Base-by-base conservation (phyloP, 2,888 invertebrate species). In the Anagyrus pseudococci region DNA sequence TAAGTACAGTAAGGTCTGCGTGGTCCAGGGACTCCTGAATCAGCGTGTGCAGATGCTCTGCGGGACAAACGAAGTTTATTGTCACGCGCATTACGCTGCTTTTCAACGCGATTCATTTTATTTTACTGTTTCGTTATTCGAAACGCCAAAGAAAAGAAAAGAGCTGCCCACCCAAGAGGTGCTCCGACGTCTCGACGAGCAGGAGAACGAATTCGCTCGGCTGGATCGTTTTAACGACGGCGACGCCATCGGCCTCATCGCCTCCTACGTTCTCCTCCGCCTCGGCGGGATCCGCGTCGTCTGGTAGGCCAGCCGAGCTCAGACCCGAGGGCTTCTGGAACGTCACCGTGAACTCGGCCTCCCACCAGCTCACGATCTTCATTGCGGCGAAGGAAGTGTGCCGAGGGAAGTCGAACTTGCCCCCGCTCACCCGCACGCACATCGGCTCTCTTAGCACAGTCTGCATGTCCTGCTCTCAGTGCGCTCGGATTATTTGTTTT, bases 21-120 rank as follows among this genome's bases (percentile, higher is more conserved):
- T 93, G 93, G 82, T 93, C 93, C 17, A 93, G 77, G 0, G 93
- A 92, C 77, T 93, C 93, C 81, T 93, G 93, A 0, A 90, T 91
- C 8, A 93, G 76, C 40, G 88, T 84, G 76, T 93, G 92, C 0
- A 93, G 84, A 76, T 93, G 93, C 73, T 91, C 92, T 86, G 46
- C 19, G 44, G 4, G 20, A 19, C 20, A 15, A 29, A 47, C 23
- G 4, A 15, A 29, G 15, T 41, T 41, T 15, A 15, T 15, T 46
- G 26, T 56, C 40, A 22, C 17, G 50, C 25, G 10, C 8, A 8
- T 2, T 29, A 17, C 26, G 15, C 8, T n/a, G 13, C 23, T 15
- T 8, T 52, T n/a, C n/a, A 55, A 64, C 73, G 29, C 10, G 4
- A n/a, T n/a, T n/a, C n/a, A n/a, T n/a, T n/a, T n/a, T n/a, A n/a